phyloP scores from a whole-genome alignment of 2,888 invertebrate genomes.

The Drosophila mimetica region DNA sequence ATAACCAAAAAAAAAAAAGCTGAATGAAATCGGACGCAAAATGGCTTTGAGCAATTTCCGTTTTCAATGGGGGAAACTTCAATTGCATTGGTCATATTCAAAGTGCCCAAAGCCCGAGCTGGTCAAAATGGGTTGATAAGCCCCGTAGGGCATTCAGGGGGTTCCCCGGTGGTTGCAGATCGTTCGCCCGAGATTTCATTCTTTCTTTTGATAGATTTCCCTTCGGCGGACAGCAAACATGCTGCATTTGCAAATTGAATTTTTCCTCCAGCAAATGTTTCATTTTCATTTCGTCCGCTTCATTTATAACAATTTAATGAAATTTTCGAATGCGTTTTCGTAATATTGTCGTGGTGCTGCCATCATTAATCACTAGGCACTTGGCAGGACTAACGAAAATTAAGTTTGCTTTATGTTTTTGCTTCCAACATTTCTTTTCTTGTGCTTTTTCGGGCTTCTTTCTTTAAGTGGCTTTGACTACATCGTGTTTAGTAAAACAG shows the following conservation, averaged over 20 bases:
- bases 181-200: conserved; percentile 75
- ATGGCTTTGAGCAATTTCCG: conserved; percentile 54
- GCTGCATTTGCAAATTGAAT: conserved; percentile 79
- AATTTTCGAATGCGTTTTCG: conserved; percentile 78
- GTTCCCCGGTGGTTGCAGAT: conserved; percentile 49
- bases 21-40: conserved; percentile 30
- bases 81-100: conserved; percentile 59
- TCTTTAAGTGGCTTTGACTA: background rate
- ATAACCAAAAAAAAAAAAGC: conserved; percentile 4
- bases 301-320: conserved; percentile 80
- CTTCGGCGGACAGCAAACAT: conserved; percentile 15
- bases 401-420: conserved; percentile 55
- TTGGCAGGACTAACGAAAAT: conserved; percentile 73
- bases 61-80: conserved; percentile 35
- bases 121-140: conserved; percentile 58
- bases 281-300: conserved; percentile 34
- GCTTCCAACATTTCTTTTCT: conserved; percentile 6
- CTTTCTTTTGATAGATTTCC: conserved; percentile 69
- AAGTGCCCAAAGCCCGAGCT: conserved; percentile 56
- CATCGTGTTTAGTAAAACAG: background rate
- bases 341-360: conserved; percentile 48
- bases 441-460: background rate
- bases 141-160: conserved; percentile 51
- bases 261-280: conserved; percentile 56
- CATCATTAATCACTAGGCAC: conserved; percentile 66